These are phyloP conservation scores for Anodontia alba DNA, from an alignment of 2,888 invertebrate genomes.

Conservation along the genomic window DNA sequence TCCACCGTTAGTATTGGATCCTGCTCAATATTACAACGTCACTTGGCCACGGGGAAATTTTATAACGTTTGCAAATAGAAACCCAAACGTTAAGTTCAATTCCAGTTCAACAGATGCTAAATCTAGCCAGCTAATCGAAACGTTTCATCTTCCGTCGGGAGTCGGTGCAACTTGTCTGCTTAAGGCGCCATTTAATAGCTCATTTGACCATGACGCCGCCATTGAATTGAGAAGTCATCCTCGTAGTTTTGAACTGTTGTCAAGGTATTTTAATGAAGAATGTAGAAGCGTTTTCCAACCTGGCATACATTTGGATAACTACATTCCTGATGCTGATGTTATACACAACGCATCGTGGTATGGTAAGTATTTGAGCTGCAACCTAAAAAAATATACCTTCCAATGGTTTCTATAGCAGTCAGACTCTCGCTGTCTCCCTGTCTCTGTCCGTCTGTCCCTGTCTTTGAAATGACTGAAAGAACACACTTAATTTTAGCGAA, in stretches of 20 bases:
- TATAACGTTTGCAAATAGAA: constrained; percentile 81
- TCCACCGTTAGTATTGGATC: constrained; percentile 80
- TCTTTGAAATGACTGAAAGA: no score
- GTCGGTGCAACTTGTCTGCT: constrained; percentile 85
- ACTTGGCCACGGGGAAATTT: constrained; percentile 84
- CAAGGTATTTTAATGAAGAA: constrained; percentile 18
- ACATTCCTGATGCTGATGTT: constrained; percentile 1
- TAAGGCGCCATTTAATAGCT: constrained; percentile 73
- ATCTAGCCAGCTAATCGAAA: constrained; percentile 78
- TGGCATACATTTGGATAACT: constrained; percentile 17
- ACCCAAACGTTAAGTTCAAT: constrained; percentile 24
- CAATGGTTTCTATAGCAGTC: no score
- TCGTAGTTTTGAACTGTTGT: neutral
- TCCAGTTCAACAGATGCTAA: constrained; percentile 41
- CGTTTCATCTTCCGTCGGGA: constrained; percentile 84
- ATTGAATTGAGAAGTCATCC: neutral
- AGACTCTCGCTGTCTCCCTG: no score
- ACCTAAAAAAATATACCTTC: no score
- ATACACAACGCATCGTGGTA: neutral
- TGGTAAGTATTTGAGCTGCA: neutral
- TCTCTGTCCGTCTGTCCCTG: no score
- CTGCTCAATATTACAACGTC: constrained; percentile 85
- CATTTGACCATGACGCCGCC: neutral
- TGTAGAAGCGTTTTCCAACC: constrained; percentile 21
- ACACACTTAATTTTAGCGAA: no score